Evolutionary conservation across 2,888 invertebrate genomes (phyloP).

Genomic region (Spialia ferax): DNA sequence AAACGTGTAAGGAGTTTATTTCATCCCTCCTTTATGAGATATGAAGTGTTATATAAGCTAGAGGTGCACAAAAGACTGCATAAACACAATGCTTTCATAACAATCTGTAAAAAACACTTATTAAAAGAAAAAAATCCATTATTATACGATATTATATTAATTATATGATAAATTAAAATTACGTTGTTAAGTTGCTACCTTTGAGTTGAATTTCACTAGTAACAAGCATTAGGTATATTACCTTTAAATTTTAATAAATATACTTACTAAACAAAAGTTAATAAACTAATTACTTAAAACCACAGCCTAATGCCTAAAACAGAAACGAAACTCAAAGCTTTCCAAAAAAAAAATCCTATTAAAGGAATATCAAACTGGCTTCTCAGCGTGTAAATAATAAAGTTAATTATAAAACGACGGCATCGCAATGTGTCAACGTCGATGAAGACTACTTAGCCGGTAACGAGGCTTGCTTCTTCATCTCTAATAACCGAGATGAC

Average conservation of each 20-base stretch:
- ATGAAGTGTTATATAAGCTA: constrained; percentile 35
- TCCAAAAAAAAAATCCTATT: too few species aligned
- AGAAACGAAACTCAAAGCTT: neutral
- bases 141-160: too few species aligned
- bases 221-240: too few species aligned
- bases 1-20: constrained; percentile 53
- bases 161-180: too few species aligned
- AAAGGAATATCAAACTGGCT: neutral
- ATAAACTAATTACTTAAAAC: too few species aligned
- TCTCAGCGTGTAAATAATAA: constrained; percentile 44
- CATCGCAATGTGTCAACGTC: constrained; percentile 49
- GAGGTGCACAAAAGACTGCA: constrained; percentile 19
- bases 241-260: too few species aligned
- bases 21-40: constrained; percentile 38
- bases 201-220: too few species aligned
- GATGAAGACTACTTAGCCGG: constrained; percentile 45
- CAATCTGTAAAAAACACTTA: neutral
- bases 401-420: constrained; percentile 49
- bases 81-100: neutral
- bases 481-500: constrained; percentile 65
- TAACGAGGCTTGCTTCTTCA: constrained; percentile 45
- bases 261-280: too few species aligned
- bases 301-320: too few species aligned
- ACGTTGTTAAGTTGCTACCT: too few species aligned
- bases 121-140: too few species aligned